Evolutionary conservation across 1,140 invertebrate species (phyloP).

Genomic region (Drosophila paulistorum): DNA sequence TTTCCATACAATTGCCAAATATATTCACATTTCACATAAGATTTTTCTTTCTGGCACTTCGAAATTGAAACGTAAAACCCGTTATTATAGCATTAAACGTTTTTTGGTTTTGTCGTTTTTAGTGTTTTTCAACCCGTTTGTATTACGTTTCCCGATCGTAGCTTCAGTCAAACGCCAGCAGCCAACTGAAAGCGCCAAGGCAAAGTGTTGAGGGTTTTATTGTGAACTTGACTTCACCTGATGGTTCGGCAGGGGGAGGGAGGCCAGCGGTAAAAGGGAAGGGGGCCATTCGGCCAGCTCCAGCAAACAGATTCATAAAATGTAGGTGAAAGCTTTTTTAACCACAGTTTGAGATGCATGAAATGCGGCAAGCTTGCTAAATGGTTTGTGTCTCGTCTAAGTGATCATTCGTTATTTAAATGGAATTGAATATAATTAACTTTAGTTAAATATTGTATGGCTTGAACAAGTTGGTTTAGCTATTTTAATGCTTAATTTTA

Average conservation of each 20-base stretch:
- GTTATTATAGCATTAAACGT: conserved; percentile 54
- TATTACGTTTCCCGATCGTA: conserved; percentile 54
- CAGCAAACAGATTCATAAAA: conserved; percentile 11
- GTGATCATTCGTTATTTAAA: not conserved
- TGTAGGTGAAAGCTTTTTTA: conserved; percentile 62
- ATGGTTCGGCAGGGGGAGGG: conserved; percentile 1
- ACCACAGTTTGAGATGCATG: not conserved
- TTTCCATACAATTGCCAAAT: conserved; percentile 15
- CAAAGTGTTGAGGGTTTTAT: conserved; percentile 69
- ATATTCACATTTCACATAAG: conserved; percentile 37
- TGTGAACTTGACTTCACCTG: conserved; percentile 63
- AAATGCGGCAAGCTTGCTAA: not conserved
- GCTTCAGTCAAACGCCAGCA: conserved; percentile 58
- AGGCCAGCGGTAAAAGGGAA: not conserved
- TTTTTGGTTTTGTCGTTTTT: not conserved
- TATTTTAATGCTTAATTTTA: too few relatives aligned
- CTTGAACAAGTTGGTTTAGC: too few relatives aligned
- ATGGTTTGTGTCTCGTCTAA: conserved; percentile 17
- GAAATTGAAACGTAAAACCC: conserved; percentile 47
- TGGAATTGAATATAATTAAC: too few relatives aligned
- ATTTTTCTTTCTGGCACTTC: conserved; percentile 18
- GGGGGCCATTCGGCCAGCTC: too few relatives aligned
- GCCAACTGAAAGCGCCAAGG: conserved; percentile 65
- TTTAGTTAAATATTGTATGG: too few relatives aligned
- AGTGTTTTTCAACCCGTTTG: conserved; percentile 33